phyloP scores from a whole-genome alignment of 2,797 vertebrate species.

The Sebastes cheni region DNA sequence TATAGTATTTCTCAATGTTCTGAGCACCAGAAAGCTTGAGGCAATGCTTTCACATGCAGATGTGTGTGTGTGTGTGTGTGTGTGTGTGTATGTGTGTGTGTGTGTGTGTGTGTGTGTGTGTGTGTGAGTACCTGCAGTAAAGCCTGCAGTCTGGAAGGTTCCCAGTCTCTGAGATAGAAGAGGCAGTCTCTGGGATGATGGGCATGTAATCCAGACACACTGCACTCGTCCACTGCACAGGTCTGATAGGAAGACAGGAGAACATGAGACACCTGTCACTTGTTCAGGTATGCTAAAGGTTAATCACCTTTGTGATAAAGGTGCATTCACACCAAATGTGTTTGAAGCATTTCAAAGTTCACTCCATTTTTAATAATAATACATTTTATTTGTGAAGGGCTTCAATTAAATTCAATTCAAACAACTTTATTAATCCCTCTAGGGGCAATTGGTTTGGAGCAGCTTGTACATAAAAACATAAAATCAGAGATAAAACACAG shows the following conservation, averaged over 20 bases:
- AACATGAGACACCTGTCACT: not conserved
- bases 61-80: not conserved
- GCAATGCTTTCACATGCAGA: not conserved
- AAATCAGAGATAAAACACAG: no score
- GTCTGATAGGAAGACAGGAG: constrained; percentile 67
- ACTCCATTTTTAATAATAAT: not conserved
- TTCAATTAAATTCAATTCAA: no score
- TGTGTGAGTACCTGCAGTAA: constrained; percentile 83
- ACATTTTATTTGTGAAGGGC: no score
- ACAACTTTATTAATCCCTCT: no score
- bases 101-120: not conserved
- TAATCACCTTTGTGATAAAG: not conserved
- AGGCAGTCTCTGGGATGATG: constrained; percentile 93
- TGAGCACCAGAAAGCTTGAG: no score
- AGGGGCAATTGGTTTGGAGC: no score
- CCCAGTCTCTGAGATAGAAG: constrained; percentile 92
- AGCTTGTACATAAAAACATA: no score
- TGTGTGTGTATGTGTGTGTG: constrained; percentile 5
- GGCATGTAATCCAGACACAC: constrained; percentile 89
- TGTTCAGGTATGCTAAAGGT: not conserved
- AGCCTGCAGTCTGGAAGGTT: constrained; percentile 84
- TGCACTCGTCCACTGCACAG: constrained; percentile 87
- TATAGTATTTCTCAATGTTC: no score
- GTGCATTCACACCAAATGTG: not conserved
- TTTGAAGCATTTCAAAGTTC: not conserved